Base-by-base conservation (phyloP, 1,140 invertebrate genomes). In the Sitophilus oryzae region DNA sequence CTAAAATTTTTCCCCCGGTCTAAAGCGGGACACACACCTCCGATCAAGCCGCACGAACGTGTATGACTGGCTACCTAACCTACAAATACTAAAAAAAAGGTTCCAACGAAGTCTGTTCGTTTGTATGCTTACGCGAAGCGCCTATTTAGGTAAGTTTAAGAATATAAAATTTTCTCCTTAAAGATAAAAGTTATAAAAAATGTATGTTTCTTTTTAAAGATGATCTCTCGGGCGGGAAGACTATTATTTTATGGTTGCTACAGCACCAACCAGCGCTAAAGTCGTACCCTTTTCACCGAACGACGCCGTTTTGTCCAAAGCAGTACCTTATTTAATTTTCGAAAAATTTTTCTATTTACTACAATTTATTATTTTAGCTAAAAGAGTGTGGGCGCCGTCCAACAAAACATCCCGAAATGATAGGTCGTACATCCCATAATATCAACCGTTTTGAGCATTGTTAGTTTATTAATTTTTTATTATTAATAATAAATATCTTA, bases 201-300 rank as follows among this genome's bases (percentile, higher is more conserved):
- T 56, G n/a, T n/a, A n/a, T n/a, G n/a, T n/a, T n/a, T n/a, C n/a
- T n/a, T n/a, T n/a, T 59, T 38, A 53, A 41, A 11, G 46, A 56
- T 63, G 63, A 65, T 67, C 68, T n/a, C n/a, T 64, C 63, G 65
- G 69, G 69, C 61, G 66, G 69, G 69, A 71, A 71, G 69, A 71
- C 69, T 67, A 67, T 48, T 68, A 58, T 55, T 58, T 63, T 59
- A 52, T 62, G 62, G 63, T 65, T 64, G 63, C 62, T 60, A 52
- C 61, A 66, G 65, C 63, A 68, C 63, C 62, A 62, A n/a, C n/a
- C n/a, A n/a, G n/a, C n/a, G 48, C 52, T 62, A 66, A 67, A 67
- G 67, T 69, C 64, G 63, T 66, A 64, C 67, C 67, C 66, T 40
- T 50, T 35, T 35, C 45, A n/a, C n/a, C n/a, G 11, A 30, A 30